Conservation (phyloP, 2,113 vertebrate genomes). For the Platycercus adscitus region DNA sequence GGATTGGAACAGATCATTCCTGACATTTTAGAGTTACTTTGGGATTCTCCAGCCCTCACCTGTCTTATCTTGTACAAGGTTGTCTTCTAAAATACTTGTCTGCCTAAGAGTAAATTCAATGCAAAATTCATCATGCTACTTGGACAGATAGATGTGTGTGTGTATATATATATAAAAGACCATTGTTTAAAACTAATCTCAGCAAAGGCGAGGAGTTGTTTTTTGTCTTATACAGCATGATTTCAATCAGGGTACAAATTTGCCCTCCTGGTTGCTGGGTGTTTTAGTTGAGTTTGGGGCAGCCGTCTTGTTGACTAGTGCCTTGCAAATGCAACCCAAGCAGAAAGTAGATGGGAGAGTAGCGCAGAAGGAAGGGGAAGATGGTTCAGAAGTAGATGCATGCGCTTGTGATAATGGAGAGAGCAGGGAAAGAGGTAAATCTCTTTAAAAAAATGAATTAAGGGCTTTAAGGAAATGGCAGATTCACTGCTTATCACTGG, state of each 20-base stretch:
- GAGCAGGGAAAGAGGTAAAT: not conserved
- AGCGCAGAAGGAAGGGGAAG: not conserved
- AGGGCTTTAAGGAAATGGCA: not conserved
- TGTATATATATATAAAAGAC: not conserved
- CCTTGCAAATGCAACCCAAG: not conserved
- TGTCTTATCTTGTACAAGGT: not conserved
- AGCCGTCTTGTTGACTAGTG: not conserved
- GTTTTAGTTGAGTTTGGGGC: not conserved
- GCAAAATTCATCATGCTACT: not conserved
- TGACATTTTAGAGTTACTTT: constrained; percentile 9
- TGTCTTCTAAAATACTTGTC: not conserved
- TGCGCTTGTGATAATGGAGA: not conserved
- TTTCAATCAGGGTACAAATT: not conserved
- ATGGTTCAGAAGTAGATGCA: not conserved
- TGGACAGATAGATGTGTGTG: not conserved
- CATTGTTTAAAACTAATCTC: not conserved
- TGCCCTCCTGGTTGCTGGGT: not conserved
- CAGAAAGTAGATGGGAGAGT: not conserved
- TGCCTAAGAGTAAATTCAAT: not conserved
- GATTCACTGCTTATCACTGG: not conserved
- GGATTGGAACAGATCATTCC: not conserved
- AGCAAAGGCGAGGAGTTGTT: not conserved
- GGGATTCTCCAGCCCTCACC: not conserved
- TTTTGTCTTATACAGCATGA: not conserved
- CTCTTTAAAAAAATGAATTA: not conserved